Conservation (phyloP, 2,113 vertebrate genomes). For the Myotis brandtii region DNA sequence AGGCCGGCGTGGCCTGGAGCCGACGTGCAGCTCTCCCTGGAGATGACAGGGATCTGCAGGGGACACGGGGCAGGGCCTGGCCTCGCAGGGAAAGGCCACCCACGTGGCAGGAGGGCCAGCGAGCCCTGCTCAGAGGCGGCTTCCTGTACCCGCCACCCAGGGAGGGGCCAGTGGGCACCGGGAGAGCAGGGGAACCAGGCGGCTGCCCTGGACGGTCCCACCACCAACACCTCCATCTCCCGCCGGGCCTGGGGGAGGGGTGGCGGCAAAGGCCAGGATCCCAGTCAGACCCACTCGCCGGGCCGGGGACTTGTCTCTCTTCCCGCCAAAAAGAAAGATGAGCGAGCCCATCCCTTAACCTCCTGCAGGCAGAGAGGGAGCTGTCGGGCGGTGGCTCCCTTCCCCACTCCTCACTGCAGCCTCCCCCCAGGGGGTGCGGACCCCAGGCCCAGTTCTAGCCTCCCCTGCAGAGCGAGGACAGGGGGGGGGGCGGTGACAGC, state of each 20-base stretch:
- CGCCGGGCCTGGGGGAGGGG: background rate
- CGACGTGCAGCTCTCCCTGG: background rate
- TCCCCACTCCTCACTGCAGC: background rate
- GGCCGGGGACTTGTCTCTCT: background rate
- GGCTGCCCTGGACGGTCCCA: accelerated
- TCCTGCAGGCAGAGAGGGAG: background rate
- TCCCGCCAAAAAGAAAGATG: background rate
- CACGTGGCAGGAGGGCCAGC: slow-evolving; percentile 11
- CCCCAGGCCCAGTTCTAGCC: background rate
- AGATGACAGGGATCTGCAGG: background rate
- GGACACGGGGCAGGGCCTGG: background rate
- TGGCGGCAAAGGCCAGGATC: accelerated
- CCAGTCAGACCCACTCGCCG: background rate
- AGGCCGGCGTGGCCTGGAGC: background rate
- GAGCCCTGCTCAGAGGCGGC: background rate
- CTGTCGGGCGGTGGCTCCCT: too few relatives aligned
- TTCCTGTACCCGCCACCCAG: background rate
- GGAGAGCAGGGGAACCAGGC: background rate
- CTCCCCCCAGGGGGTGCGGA: background rate
- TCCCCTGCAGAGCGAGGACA: background rate
- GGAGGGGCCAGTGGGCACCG: background rate
- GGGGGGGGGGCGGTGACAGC: too few relatives aligned
- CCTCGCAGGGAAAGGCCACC: slow-evolving; percentile 59
- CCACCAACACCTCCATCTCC: background rate
- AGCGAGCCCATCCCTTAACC: too few relatives aligned